Conservation (phyloP, 2,113 vertebrate species). For the Myotis davidii region DNA sequence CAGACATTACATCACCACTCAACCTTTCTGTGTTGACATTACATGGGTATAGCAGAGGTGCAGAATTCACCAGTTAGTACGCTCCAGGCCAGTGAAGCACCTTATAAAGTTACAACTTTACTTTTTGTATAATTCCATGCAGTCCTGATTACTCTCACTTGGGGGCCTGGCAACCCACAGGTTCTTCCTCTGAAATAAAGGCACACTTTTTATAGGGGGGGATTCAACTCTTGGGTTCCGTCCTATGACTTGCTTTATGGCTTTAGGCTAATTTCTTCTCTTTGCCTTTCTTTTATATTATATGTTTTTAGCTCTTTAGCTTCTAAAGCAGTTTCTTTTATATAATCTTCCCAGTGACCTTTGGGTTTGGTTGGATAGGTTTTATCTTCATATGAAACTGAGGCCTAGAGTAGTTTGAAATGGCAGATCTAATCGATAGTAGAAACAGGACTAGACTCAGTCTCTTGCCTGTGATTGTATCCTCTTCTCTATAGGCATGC, state of each 20-base stretch:
- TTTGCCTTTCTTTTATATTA: neutral
- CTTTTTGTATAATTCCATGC: neutral
- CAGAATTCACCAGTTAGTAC: constrained; percentile 73
- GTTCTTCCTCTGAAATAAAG: constrained; percentile 47
- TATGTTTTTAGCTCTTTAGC: constrained; percentile 23
- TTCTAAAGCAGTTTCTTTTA: constrained; percentile 22
- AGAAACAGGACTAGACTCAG: neutral
- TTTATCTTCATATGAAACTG: neutral
- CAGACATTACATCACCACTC: constrained; percentile 90
- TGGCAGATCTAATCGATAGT: neutral
- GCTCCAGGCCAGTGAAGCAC: constrained; percentile 63
- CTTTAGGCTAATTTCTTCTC: neutral
- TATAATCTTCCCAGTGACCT: neutral
- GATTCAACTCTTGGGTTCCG: neutral
- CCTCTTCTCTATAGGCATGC: neutral
- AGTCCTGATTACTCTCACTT: constrained; percentile 2
- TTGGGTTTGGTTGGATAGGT: neutral
- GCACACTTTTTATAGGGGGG: neutral
- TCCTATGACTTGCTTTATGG: constrained; percentile 45
- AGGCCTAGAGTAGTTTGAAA: constrained; percentile 1
- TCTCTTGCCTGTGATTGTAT: neutral
- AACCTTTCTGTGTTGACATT: constrained; percentile 87
- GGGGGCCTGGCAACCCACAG: neutral
- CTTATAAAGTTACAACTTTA: constrained; percentile 75
- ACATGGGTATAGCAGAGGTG: constrained; percentile 81